These are phyloP conservation scores for Regulus satrapa DNA, from an alignment of 2,113 vertebrate species.

Conservation along the genomic window DNA sequence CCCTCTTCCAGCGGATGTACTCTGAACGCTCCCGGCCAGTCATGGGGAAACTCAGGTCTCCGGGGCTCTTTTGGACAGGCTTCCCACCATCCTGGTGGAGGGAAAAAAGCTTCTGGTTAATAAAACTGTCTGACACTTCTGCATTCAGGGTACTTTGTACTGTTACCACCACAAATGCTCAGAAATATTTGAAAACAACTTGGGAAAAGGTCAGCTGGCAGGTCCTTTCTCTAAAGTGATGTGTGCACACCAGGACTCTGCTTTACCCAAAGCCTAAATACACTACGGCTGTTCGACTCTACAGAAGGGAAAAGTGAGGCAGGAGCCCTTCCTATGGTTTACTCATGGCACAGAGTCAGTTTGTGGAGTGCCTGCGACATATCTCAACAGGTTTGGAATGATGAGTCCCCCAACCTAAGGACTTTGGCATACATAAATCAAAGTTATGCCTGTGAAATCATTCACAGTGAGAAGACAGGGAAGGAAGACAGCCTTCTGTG, in stretches of 20 bases:
- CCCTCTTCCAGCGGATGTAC: conserved; percentile 90
- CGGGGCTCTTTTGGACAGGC: conserved; percentile 13
- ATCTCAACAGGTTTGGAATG: neutral
- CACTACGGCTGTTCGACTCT: neutral
- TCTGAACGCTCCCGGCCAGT: conserved; percentile 76
- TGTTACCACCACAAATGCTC: neutral
- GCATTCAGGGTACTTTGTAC: neutral
- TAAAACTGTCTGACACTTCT: neutral
- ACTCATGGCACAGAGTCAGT: neutral
- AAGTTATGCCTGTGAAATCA: neutral
- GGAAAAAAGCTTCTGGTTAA: neutral
- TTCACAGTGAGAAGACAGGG: neutral
- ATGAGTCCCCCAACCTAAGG: neutral
- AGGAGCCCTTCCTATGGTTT: neutral
- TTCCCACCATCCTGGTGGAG: conserved; percentile 63
- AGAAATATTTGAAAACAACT: neutral
- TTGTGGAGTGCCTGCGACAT: neutral
- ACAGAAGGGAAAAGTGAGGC: neutral
- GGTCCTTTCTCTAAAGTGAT: neutral
- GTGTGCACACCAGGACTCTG: neutral
- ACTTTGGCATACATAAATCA: neutral
- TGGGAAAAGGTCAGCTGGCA: neutral
- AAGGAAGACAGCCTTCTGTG: neutral
- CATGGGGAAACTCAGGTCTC: conserved; percentile 73
- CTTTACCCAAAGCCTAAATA: neutral